These are phyloP conservation scores for Thalpophila matura DNA, from an alignment of 2,888 invertebrate species.

Conservation along the genomic window DNA sequence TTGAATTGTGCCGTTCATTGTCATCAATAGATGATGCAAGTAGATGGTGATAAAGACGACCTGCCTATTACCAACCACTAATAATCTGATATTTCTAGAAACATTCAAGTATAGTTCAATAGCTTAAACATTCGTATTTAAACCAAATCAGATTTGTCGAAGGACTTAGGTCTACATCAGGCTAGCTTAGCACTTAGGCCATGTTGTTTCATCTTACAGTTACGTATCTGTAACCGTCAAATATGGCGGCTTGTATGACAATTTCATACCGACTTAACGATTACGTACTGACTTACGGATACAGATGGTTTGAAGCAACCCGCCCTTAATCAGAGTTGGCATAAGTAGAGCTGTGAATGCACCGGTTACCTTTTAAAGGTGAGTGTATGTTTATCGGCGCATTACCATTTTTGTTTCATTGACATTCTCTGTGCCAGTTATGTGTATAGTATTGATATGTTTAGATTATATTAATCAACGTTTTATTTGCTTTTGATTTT, in stretches of 20 bases:
- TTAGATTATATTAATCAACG: background rate
- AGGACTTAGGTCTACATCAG: conserved; percentile 27
- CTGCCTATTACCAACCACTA: background rate
- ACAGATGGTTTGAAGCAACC: too few relatives aligned
- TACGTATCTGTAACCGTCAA: too few relatives aligned
- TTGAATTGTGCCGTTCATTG: too few relatives aligned
- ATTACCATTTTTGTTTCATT: conserved; percentile 29
- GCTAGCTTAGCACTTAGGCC: conserved; percentile 13
- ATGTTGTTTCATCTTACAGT: too few relatives aligned
- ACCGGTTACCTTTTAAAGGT: conserved; percentile 32
- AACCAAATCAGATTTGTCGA: conserved; percentile 1
- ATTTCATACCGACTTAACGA: too few relatives aligned
- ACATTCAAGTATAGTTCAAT: background rate
- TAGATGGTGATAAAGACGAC: too few relatives aligned
- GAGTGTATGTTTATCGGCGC: conserved; percentile 14
- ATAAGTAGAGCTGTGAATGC: conserved; percentile 28
- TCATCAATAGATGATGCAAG: too few relatives aligned
- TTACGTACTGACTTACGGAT: too few relatives aligned
- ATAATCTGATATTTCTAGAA: background rate
- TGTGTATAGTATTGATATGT: background rate
- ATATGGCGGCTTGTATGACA: too few relatives aligned
- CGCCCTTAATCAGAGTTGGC: conserved; percentile 39
- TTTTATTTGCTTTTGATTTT: background rate
- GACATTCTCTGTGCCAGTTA: conserved; percentile 33
- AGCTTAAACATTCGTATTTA: background rate